phyloP scores from a whole-genome alignment of 2,888 invertebrate species.

The Artemia sp. region DNA sequence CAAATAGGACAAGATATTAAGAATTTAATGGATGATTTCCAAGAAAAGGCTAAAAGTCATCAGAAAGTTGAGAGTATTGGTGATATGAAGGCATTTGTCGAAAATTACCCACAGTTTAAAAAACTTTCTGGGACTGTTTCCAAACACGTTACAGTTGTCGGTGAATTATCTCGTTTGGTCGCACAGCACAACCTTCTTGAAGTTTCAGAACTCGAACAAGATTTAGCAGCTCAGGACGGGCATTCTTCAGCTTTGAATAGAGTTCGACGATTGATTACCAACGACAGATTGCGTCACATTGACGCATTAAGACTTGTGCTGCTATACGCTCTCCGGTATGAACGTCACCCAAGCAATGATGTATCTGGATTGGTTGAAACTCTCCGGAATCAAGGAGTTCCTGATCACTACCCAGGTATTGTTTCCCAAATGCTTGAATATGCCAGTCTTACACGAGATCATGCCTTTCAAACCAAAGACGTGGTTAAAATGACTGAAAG shows the following conservation, averaged over 20 bases:
- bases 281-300: constrained; percentile 49
- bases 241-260: constrained; percentile 46
- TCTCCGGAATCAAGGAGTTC: constrained; percentile 50
- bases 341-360: constrained; percentile 69
- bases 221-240: constrained; percentile 55
- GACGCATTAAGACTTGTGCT: constrained; percentile 78
- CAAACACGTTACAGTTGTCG: constrained; percentile 92
- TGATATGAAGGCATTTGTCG: constrained; percentile 97
- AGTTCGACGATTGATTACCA: constrained; percentile 56
- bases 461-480: constrained; percentile 42
- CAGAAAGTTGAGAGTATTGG: constrained; percentile 93
- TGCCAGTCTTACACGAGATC: constrained; percentile 48
- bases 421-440: constrained; percentile 49
- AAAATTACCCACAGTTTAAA: constrained; percentile 94
- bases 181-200: constrained; percentile 58
- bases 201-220: constrained; percentile 83
- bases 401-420: constrained; percentile 37
- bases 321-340: constrained; percentile 76
- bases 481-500: constrained; percentile 78
- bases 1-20: constrained; percentile 96
- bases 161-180: constrained; percentile 76
- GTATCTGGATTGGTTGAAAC: constrained; percentile 54
- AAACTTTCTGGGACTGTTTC: constrained; percentile 89
- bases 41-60: constrained; percentile 81
- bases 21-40: constrained; percentile 91